These are phyloP conservation scores for Achlya flavicornis DNA, from an alignment of 2,888 invertebrate genomes.

Conservation along the genomic window DNA sequence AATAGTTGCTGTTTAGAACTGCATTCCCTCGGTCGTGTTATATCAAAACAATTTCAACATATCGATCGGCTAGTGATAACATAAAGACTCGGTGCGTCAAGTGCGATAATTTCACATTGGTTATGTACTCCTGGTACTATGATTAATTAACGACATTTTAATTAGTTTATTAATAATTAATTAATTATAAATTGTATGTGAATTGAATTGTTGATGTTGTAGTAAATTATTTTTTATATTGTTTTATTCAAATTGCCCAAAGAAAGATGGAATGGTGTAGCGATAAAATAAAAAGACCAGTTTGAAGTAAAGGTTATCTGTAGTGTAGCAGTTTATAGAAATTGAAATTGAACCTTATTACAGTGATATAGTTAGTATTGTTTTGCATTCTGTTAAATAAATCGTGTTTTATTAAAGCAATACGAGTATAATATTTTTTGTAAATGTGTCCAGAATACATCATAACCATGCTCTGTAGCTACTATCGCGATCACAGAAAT, in stretches of 20 bases:
- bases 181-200: neutral
- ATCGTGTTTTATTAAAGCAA: too few species aligned
- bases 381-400: too few species aligned
- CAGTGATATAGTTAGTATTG: too few species aligned
- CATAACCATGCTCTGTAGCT: too few species aligned
- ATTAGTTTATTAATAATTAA: constrained; percentile 23
- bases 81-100: constrained; percentile 54
- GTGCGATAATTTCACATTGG: constrained; percentile 29
- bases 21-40: neutral
- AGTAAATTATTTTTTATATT: constrained; percentile 33
- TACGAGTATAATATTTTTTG: too few species aligned
- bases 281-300: neutral
- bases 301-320: neutral
- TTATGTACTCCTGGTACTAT: constrained; percentile 52
- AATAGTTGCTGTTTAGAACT: neutral
- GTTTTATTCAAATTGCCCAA: constrained; percentile 36
- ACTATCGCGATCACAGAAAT: too few species aligned
- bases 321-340: neutral
- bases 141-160: constrained; percentile 31
- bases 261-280: neutral
- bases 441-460: too few species aligned
- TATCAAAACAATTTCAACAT: constrained; percentile 24
- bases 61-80: constrained; percentile 41
- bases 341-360: too few species aligned
- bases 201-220: neutral